Conservation (phyloP, 2,113 vertebrate species). For the Lophotis ruficrista region DNA sequence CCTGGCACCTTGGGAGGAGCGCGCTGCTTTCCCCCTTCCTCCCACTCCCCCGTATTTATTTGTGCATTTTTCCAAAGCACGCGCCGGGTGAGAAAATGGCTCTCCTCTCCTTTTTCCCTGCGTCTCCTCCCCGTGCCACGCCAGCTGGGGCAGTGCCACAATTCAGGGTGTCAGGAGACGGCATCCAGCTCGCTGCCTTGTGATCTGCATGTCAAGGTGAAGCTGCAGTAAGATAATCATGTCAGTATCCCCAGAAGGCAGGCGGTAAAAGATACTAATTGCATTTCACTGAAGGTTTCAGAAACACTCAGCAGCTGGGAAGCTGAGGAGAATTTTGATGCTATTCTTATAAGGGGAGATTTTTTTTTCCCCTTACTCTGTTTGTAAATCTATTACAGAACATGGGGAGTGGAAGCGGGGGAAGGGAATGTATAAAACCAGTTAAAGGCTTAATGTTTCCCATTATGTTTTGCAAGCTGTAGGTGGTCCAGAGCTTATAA, state of each 20-base stretch:
- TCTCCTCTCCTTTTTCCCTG: not conserved
- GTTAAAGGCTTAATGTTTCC: conserved; percentile 74
- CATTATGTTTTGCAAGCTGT: conserved; percentile 76
- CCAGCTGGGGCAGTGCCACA: conserved; percentile 52
- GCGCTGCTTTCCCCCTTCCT: fast-evolving
- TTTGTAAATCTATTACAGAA: conserved; percentile 69
- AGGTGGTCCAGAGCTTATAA: conserved; percentile 73
- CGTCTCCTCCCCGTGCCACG: not conserved
- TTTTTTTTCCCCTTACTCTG: not conserved
- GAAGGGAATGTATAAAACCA: conserved; percentile 57
- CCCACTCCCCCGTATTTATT: not conserved
- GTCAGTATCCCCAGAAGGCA: conserved; percentile 71
- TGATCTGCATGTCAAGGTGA: conserved; percentile 73
- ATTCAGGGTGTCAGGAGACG: conserved; percentile 56
- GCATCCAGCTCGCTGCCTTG: conserved; percentile 59
- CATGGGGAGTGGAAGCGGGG: conserved; percentile 45
- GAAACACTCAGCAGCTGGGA: conserved; percentile 67
- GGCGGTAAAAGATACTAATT: conserved; percentile 73
- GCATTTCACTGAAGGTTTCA: conserved; percentile 74
- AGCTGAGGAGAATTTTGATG: conserved; percentile 72
- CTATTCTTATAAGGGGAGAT: conserved; percentile 55
- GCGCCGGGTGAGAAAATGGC: not conserved
- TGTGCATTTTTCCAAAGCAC: not conserved
- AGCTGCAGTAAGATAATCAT: conserved; percentile 70
- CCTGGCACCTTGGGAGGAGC: not conserved